Evolutionary conservation across 1,140 invertebrate genomes (phyloP).

Genomic region (Psilanteris sp.): DNA sequence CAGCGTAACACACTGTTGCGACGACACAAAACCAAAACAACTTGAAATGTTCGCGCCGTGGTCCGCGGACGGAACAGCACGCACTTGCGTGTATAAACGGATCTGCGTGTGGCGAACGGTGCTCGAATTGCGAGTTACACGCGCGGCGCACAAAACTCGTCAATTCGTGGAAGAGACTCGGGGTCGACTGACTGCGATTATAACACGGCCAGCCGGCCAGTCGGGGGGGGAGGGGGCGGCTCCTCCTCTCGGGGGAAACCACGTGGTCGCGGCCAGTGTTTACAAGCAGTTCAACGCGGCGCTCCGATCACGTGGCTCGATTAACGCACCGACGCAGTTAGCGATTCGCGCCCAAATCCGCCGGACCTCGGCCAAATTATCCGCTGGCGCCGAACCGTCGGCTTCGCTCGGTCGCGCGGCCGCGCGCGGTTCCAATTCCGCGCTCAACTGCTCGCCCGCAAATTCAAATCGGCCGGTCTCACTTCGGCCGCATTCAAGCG

Average conservation of each 20-base stretch:
- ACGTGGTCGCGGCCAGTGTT: constrained; percentile 75
- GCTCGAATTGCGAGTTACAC: constrained; percentile 9
- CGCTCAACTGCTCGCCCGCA: background rate
- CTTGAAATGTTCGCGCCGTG: constrained; percentile 14
- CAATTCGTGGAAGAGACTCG: constrained; percentile 18
- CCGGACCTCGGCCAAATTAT: background rate
- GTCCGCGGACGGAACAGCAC: background rate
- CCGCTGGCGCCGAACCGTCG: background rate
- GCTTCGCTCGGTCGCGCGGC: too few species aligned
- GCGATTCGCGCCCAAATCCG: background rate
- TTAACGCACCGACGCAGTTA: constrained; percentile 48
- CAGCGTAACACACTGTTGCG: constrained; percentile 34
- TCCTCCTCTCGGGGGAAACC: constrained; percentile 65
- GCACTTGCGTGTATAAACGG: too few species aligned
- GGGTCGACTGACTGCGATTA: constrained; percentile 37
- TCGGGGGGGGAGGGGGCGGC: constrained; percentile 19
- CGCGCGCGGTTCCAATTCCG: too few species aligned
- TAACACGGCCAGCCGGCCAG: constrained; percentile 11
- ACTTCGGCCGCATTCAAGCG: too few species aligned
- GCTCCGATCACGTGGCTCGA: constrained; percentile 73
- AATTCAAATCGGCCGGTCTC: background rate
- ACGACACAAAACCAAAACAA: constrained; percentile 37
- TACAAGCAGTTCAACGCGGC: constrained; percentile 69
- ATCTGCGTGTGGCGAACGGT: too few species aligned
- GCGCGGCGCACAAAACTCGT: constrained; percentile 16